Base-by-base conservation (phyloP, 1,140 invertebrate species). In the Paracyclopina nana region DNA sequence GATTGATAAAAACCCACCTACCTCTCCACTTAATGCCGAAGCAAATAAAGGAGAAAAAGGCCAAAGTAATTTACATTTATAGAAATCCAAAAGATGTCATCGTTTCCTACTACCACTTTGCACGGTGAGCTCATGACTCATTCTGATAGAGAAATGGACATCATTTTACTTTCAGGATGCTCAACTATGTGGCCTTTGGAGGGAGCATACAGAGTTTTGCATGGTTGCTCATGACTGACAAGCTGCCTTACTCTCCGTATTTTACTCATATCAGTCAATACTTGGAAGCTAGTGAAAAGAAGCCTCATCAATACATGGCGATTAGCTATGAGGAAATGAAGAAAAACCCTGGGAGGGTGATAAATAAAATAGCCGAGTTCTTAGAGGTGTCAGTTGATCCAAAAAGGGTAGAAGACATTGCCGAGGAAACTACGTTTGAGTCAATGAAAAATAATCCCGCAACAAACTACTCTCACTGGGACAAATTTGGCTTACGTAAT, bases 31-130 rank as follows among this genome's bases (percentile, higher is more conserved):
- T 48, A 6, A 16, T 48, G n/a, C 45, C 45, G 3, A 27, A 48
- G 18, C 24, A 29, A 9, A 28, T 48, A 14, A 28, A 12, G 25
- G 27, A 48, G 4, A 28, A 28, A 4, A 24, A 48, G 14, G 45
- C 11, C 3, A 48, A 48, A 28, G 45, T 48, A 12, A 48, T 48
- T 40, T 48, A 48, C 45, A 48, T 48, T 31, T 27, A 48, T 29
- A 24, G 45, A 11, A 48, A 48, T 30, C 45, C 45, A 2, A 48
- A 48, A 14, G 45, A 48, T 29, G 45, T 48, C 24, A 29, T 30
- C 3, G 45, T 48, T 26, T 48, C 45, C 2, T 48, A 48, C 25
- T 48, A 28, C 27, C 27, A 48, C 14, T 48, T 48, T 20, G 20
- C 27, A 38, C 20, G 29, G 20, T 38, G 34, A 31, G 9, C 29